Base-by-base conservation (phyloP, 2,888 invertebrate species). In the Cantharis flavilabris region DNA sequence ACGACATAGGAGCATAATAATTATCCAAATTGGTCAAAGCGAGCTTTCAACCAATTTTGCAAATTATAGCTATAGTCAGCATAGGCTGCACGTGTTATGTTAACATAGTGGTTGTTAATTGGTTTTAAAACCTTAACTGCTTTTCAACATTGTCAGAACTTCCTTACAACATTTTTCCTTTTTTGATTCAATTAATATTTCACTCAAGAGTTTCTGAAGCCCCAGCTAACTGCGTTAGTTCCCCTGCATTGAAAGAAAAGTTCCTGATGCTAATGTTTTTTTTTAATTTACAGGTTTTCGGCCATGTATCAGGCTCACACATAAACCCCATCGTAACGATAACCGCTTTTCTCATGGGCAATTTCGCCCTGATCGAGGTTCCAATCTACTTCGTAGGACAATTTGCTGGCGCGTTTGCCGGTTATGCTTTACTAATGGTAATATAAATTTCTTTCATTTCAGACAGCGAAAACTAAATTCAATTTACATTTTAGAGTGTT, bases 261-360 rank as follows among this genome's bases (percentile, higher is more conserved):
- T 23, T 18, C 3, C 18, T 2, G 3, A 18, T 2, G 3, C 3
- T 18, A 18, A 18, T 2, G 3, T 18, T 18, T 18, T 18, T 18
- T 18, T 18, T 20, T 20, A 20, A 20, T 20, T 23, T 23, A 23
- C 88, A 93, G 91, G 92, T 92, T 76, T 93, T 94, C 80, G 95
- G 94, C 5, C 95, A 95, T 84, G 90, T 95, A 67, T 95, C 95
- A 30, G 94, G 94, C 63, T 93, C 94, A 0, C 94, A 94, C 84
- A 89, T 96, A 84, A 96, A 96, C 86, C 96, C 96, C 0, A 91
- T 93, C 0, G 93, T 96, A 1, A 94, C 95, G 0, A 86, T 94
- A n/a, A 92, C 92, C 0, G 91, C 94, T 0, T 89, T 92, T 3
- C 87, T 93, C n/a, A 89, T 92, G 83, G 93, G 93, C 0, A 87